Evolutionary conservation across 2,888 invertebrate genomes (phyloP).

Genomic region (Lasioglossum figueresi): DNA sequence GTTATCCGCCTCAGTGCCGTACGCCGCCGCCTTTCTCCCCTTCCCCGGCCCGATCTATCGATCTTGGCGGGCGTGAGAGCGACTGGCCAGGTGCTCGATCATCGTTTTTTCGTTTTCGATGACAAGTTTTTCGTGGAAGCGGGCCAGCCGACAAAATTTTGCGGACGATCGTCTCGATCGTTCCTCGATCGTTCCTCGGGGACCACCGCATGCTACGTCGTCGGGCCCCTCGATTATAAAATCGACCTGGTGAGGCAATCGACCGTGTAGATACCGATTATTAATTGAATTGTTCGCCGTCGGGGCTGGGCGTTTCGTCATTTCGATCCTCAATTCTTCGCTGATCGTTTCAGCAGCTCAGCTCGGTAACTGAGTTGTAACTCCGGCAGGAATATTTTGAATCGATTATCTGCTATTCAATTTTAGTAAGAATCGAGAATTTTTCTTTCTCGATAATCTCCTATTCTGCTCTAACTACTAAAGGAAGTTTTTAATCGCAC

Average conservation of each 20-base stretch:
- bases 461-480: no score
- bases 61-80: slow-evolving; percentile 6
- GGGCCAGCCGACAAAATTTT: slow-evolving; percentile 5
- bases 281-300: not conserved
- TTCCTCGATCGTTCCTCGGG: slow-evolving; percentile 5
- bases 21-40: slow-evolving; percentile 22
- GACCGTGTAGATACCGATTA: not conserved
- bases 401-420: not conserved
- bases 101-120: slow-evolving; percentile 14
- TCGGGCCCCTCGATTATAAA: not conserved
- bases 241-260: not conserved
- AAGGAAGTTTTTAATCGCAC: no score
- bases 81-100: slow-evolving; percentile 1
- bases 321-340: not conserved
- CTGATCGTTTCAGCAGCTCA: not conserved
- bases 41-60: slow-evolving; percentile 26
- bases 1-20: slow-evolving; percentile 53
- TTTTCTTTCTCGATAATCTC: no score
- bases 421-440: not conserved
- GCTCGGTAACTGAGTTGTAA: not conserved
- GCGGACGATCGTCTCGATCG: not conserved
- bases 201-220: not conserved
- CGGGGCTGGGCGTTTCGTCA: not conserved
- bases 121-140: slow-evolving; percentile 26
- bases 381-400: not conserved